Base-by-base conservation (phyloP, 2,113 vertebrate genomes). In the Bambusicola thoracicus region DNA sequence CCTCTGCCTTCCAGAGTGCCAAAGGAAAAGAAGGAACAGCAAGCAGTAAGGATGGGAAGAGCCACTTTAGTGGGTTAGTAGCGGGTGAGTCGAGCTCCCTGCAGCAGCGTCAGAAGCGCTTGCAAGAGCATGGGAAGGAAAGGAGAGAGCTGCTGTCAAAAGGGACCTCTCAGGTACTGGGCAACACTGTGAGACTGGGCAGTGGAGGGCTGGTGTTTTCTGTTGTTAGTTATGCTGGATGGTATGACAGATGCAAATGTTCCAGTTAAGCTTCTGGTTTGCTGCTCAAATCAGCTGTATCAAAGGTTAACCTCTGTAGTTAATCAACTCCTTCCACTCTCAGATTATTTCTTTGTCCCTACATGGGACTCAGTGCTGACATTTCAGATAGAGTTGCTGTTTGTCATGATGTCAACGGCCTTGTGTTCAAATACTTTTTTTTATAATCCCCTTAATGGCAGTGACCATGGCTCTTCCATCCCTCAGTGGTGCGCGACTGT, bases 81-180 rank as follows among this genome's bases (percentile, higher is more conserved):
- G 56, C 92, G 6, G 94, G 88, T 6, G 98, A 98, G 32, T 73
- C 96, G 6, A 96, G 81, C 83, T 97, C 95, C 27, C 41, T 97
- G 2, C 98, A 98, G 85, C 96, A 97, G 74, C 97, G 99, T 90
- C 98, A 99, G 95, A 98, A 97, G 90, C 98, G 98, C n/a, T 95
- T 98, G 62, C 98, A 99, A 92, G 98, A 99, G 22, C 98, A 99
- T 1, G 99, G 99, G 96, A 99, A 99, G 80, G 98, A 99, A 85
- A 98, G 99, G 85, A 99, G 98, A 91, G 99, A 99, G 74, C 98
- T 99, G 56, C 96, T 99, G 67, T 98, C 98, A 0, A 99, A 98
- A 94, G 97, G 97, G 12, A 72, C 96, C 25, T 75, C 94, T 84
- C 99, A 99, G 98, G 99, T 99, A 97, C 32, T 19, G 10, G 30